Evolutionary conservation across 1,140 invertebrate genomes (phyloP), one percentile per base, ranked within the genome.

Genomic region (Neodiprion lecontei): DNA sequence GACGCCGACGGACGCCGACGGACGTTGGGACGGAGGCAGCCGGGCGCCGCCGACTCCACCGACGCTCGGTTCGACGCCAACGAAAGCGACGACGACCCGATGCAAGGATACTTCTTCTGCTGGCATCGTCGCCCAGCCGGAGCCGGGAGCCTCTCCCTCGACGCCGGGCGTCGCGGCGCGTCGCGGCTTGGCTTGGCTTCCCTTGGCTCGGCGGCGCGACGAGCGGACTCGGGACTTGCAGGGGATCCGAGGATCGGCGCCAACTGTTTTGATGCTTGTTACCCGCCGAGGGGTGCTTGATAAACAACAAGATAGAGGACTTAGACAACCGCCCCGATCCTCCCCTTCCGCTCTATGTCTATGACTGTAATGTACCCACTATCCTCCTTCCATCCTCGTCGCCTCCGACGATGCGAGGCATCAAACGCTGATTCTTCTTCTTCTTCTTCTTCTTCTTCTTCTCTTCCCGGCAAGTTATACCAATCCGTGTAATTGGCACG

Each of bases 181-280:
- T 28, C 40, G 23, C 61, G 17, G 17, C 65, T 12, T 53, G 48
- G 21, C 28, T 7, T 68, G 72, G 72, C 76, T 74, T 40, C 28
- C 28, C 28, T 40, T 40, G 28, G 28, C 69, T 77, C 71, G 68
- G 23, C 40, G 12, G 61, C 61, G 17, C 61, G 12, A 65, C 61
- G 17, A 14, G 17, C 17, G 12, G 61, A 14, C 72, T 50, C 72
- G 49, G 72, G 74, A 69, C 76, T 75, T 76, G 80, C 77, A 76
- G 76, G 73, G 82, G 82, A 81, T 83, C 82, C 82, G 83, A 79
- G 78, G 74, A 78, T 82, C 80, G 82, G 82, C 82, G 82, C 82
- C 82, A 84, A 84, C 76, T 84, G 82, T 84, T 84, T 84, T 83
- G 81, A 84, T 84, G 82, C 82, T 84, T 81, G 81, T 83, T 82